Percentiles rank a stretch among this genome's conserved stretches.
phyloP scores from a whole-genome alignment of 1,140 invertebrate genomes.

The Antheraea pernyi region DNA sequence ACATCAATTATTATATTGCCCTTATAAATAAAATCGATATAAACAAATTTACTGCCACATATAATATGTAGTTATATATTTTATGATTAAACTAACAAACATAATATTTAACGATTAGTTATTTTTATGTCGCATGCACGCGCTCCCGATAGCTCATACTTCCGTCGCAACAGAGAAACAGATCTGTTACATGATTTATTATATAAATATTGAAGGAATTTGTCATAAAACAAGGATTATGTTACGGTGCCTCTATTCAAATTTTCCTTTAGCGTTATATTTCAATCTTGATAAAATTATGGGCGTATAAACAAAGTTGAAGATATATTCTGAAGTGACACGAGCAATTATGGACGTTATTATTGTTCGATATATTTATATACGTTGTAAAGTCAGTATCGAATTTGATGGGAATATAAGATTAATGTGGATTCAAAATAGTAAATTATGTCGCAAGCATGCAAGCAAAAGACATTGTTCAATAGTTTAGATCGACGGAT shows the following conservation, averaged over 20 bases:
- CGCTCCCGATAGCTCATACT: conserved; percentile 34
- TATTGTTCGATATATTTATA: conserved; percentile 31
- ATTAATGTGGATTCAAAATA: no score
- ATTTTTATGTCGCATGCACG: conserved; percentile 26
- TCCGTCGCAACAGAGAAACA: conserved; percentile 44
- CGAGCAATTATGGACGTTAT: conserved; percentile 45
- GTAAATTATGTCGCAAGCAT: no score
- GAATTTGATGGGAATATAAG: neutral
- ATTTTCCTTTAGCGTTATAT: conserved; percentile 47
- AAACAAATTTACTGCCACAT: neutral
- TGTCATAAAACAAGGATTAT: conserved; percentile 56
- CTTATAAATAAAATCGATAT: neutral
- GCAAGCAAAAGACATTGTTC: no score
- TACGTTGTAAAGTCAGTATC: neutral
- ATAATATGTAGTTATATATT: neutral
- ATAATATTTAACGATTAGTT: conserved; percentile 32
- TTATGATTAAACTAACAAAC: conserved; percentile 12
- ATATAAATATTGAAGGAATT: conserved; percentile 58
- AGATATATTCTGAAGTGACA: conserved; percentile 44
- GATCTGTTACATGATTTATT: conserved; percentile 49
- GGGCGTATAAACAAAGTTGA: conserved; percentile 45
- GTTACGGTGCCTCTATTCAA: conserved; percentile 40
- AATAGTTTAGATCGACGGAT: no score
- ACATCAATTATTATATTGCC: neutral
- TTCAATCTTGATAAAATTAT: conserved; percentile 61